Conservation (phyloP, 2,797 vertebrate genomes). For the Saxicola maurus region DNA sequence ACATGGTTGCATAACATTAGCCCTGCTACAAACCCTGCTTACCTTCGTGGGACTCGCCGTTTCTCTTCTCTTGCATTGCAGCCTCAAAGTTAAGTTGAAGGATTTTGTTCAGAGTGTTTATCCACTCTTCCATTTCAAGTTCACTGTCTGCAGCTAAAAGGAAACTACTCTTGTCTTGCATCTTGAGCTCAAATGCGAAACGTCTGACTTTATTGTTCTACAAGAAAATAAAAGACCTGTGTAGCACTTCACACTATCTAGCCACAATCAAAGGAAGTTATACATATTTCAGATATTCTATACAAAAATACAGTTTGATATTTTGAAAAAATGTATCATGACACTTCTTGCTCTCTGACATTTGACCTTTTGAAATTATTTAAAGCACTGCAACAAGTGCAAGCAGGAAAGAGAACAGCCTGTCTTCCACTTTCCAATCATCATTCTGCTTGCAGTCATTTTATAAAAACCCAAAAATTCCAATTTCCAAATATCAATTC, state of each 20-base stretch:
- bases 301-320: neutral
- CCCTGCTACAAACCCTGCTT: neutral
- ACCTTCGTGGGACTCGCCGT: constrained; percentile 91
- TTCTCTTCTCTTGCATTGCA: constrained; percentile 94
- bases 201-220: constrained; percentile 95
- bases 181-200: constrained; percentile 97
- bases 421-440: neutral
- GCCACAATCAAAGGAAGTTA: neutral
- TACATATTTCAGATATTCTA: neutral
- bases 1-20: neutral
- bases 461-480: neutral
- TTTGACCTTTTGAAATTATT: neutral
- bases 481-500: neutral
- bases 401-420: neutral
- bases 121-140: constrained; percentile 96
- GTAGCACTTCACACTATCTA: neutral
- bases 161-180: constrained; percentile 98
- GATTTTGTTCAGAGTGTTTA: constrained; percentile 90
- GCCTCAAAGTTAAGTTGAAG: constrained; percentile 95
- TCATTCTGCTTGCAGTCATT: neutral
- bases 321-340: neutral
- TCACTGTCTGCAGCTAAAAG: constrained; percentile 93
- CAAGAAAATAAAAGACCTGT: constrained; percentile 15
- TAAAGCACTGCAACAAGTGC: neutral
- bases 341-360: neutral